Base-by-base conservation (phyloP, 2,888 invertebrate genomes). In the Pachliopta kotzebuea region DNA sequence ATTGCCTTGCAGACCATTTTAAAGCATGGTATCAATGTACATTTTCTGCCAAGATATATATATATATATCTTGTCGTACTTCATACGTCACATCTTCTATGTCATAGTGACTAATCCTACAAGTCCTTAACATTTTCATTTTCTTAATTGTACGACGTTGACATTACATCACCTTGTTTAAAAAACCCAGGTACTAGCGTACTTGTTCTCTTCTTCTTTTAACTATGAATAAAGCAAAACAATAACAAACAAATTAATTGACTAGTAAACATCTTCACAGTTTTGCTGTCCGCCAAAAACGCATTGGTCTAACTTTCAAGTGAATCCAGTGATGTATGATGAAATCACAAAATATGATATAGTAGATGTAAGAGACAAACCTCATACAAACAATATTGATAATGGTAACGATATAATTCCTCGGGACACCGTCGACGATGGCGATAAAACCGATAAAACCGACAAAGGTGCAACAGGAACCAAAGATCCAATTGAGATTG, bases 271-370 rank as follows among this genome's bases (percentile, higher is more conserved):
- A 45, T n/a, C 45, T 60, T 18, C 18, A 37, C 70, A 77, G 76
- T 72, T 76, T 2, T 77, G 76, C 67, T 77, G 77, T 55, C 76
- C 76, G 52, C 64, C 72, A 0, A 37, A 65, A 66, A 55, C 60
- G 9, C 60, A 68, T n/a, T 75, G 76, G 76, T 42, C 66, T 0
- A 60, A 50, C 4, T 71, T 52, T 21, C 50, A 52, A 52, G 50
- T 23, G 50, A 68, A 65, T 9, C 72, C 70, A 23, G 60, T 70
- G 0, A 29, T 63, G 56, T 69, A 60, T 29, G 63, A 58, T 2
- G 62, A 65, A 58, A 55, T 62, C 0, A 45, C 18, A 17, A 50
- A 37, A 17, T 37, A 57, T 31, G 50, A 42, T 0, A 42, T 26
- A 3, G 21, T 52, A 20, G 62, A 29, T 1, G 0, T 26, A n/a